Base-by-base conservation (phyloP, 1,140 invertebrate genomes). In the Daktulosphaira vitifoliae region DNA sequence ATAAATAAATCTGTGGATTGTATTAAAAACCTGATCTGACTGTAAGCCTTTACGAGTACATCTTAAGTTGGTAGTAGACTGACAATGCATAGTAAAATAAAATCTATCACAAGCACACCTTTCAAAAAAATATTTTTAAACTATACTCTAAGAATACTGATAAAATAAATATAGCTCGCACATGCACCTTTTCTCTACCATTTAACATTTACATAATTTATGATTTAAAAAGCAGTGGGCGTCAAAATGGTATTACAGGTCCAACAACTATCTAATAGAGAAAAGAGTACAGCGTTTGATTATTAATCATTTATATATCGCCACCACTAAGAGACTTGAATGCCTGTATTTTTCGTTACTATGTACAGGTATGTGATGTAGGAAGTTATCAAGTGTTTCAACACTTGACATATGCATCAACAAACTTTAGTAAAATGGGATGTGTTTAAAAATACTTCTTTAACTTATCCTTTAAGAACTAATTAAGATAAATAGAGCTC, bases 51-150 rank as follows among this genome's bases (percentile, higher is more conserved):
- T 13, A 37, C 33, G 33, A 7, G 13, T 37, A 13, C 13, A 37
- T 37, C 5, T 5, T 5, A 37, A 7, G n/a, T n/a, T n/a, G n/a
- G n/a, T n/a, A n/a, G n/a, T n/a, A n/a, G n/a, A n/a, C n/a, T n/a
- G n/a, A n/a, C n/a, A 11, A 33, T 33, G 29, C 29, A 62, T 39
- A 62, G 44, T 46, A 11, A 38, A 46, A 62, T 39, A 46, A 62
- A 62, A 62, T 62, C 56, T 62, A 39, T 62, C 56, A 62, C n/a
- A n/a, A n/a, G n/a, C n/a, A n/a, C 56, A 33, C 42, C 42, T 62
- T 33, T 33, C 11, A 62, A 62, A 62, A 51, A 62, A 62, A 59
- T 42, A 7, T 62, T 62, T 62, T 46, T 46, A 46, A 62, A 62
- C 56, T 62, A 39, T n/a, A 7, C 29, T 33, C 5, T 33, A 33